A percentile compares a stretch with the other conserved stretches of the same genome.
These are phyloP conservation scores for Lutraria lutraria DNA, from an alignment of 2,888 invertebrate genomes.

Conservation along the genomic window DNA sequence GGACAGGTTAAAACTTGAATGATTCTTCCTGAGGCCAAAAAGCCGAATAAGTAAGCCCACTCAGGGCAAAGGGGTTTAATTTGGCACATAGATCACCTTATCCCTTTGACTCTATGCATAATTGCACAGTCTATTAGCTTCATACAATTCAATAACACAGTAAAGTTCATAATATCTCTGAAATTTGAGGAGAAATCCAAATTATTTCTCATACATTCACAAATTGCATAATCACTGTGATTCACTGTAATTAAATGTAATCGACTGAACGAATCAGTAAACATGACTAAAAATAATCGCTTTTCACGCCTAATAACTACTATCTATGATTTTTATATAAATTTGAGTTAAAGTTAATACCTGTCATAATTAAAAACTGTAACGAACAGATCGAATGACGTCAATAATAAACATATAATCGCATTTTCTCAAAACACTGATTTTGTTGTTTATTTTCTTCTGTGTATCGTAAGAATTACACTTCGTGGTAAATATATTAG, in stretches of 20 bases:
- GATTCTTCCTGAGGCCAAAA: too few relatives aligned
- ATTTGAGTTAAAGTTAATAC: neutral
- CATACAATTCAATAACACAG: too few relatives aligned
- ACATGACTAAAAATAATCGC: neutral
- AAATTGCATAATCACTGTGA: neutral
- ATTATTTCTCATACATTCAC: too few relatives aligned
- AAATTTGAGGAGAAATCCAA: neutral
- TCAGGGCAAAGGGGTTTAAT: too few relatives aligned
- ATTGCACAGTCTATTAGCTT: too few relatives aligned
- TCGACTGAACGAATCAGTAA: neutral
- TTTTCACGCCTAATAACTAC: neutral
- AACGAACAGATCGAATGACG: neutral
- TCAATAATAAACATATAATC: constrained; percentile 1
- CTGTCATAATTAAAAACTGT: neutral
- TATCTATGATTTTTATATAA: neutral
- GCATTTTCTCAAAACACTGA: neutral
- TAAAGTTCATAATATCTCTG: neutral
- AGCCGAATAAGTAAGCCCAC: too few relatives aligned
- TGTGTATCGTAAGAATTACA: neutral
- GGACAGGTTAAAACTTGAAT: too few relatives aligned
- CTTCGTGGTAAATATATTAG: neutral
- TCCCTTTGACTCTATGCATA: neutral
- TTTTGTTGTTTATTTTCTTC: neutral
- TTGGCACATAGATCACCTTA: too few relatives aligned
- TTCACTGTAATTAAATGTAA: neutral